Evolutionary conservation across 1,140 invertebrate species (phyloP), one percentile per base, ranked within the genome.

Genomic region (Drosophila arawakana): DNA sequence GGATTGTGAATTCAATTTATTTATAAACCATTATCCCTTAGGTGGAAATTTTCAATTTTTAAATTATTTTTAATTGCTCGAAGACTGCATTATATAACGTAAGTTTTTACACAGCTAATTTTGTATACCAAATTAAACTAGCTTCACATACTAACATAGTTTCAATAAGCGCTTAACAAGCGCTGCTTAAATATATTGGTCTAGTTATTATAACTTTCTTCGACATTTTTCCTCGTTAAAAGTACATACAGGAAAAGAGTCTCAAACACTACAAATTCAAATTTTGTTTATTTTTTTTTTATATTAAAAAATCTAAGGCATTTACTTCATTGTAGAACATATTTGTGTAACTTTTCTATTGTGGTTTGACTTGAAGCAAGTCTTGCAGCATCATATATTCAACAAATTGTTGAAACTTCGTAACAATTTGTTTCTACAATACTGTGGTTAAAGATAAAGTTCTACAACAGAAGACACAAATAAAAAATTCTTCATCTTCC

Each of bases 401-500:
- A 80, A 62, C 73, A 89, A 86, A 86, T 86, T 86, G 84, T 76
- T 72, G 59, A 80, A 88, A 88, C 67, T 88, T 88, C 83, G 80
- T 52, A 89, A 89, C 80, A 89, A 89, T 83, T 83, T 88, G 89
- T 83, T 80, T 77, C 83, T 88, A 84, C 83, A 88, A 80, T 88
- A 84, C 84, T 83, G 83, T 89, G 80, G 77, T 57, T 59, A 43
- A 69, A 74, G 65, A 73, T 57, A 18, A 55, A 77, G 61, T 66
- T 43, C 30, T 34, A 50, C 44, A 41, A 47, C 13, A 10, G 18
- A 61, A 63, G 7, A 15, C 15, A 46, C 34, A 44, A 4, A 58
- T 41, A 39, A 13, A 41, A 46, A 30, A 10, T n/a, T 7, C 55
- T 18, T 3, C 30, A 43, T n/a, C 30, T 34, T 11, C 6, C 30